Evolutionary conservation across 2,888 invertebrate species (phyloP), one percentile per base, ranked within the genome.

Genomic region (Aspidapion aeneum): DNA sequence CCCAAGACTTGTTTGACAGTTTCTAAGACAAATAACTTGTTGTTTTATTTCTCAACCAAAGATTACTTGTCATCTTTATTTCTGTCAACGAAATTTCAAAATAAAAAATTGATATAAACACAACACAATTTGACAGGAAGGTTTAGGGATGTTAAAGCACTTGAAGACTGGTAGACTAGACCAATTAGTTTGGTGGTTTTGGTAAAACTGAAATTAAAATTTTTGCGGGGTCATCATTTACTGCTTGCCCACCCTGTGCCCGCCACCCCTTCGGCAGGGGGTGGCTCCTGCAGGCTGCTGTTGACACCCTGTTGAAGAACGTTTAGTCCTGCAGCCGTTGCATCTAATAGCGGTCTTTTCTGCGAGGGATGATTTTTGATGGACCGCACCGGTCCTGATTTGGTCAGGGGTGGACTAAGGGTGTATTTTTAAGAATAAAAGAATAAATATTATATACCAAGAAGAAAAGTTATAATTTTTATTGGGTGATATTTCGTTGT

Each of bases 331-430:
- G 67, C 63, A 55, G 58, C 21, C 21, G 21, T 18, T 20, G 56
- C 56, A 21, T n/a, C n/a, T n/a, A n/a, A n/a, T n/a, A n/a, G 17
- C 56, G 7, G 56, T 5, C 3, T 56, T n/a, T 7, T 5, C 17
- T 12, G 5, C 3, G 35, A 12, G 35, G 35, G 35, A 35, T 35
- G 35, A 35, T 35, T 35, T 35, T 35, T 67, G 68, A 66, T 68
- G 68, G 63, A 62, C 62, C 60, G 59, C 66, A 50, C 64, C 68
- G 63, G 62, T 65, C 65, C 62, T 60, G 12, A n/a, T n/a, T 19
- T 49, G 60, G 55, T 21, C 64, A 62, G 66, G 60, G 52, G 9
- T 51, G 63, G 52, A 57, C 21, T 62, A 52, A n/a, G 52, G 12
- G n/a, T n/a, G n/a, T n/a, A n/a, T n/a, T n/a, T n/a, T n/a, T n/a